Base-by-base conservation (phyloP, 2,888 invertebrate genomes). In the Agelastica alni region DNA sequence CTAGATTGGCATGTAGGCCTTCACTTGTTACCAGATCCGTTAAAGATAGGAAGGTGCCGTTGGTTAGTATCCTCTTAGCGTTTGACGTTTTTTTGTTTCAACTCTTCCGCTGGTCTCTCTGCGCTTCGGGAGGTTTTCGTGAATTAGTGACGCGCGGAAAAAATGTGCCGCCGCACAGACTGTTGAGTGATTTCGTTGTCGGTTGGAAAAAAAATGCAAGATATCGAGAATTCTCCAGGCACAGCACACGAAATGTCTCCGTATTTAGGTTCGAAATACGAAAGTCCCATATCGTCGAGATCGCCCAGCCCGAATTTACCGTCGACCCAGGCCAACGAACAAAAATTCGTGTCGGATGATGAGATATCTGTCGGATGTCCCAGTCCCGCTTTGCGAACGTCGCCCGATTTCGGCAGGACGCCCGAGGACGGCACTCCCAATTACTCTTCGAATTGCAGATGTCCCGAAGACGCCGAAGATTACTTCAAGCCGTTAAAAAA, bases 351-450 rank as follows among this genome's bases (percentile, higher is more conserved):
- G 53, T 71, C 75, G 62, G 84, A 89, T 63, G 89, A 88, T 78
- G 89, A 89, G 76, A 90, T 89, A 69, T 89, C 89, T 75, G 89
- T 89, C 31, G 89, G 89, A 28, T 87, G 89, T 67, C 89, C 89
- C 49, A 83, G 83, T 55, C 84, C 84, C 2, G 70, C 69, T 34
- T 60, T 66, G 53, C 64, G 56, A 52, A 46, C 56, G 17, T 28
- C 59, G 18, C 34, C 56, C 30, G 36, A 42, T 41, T 59, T 47
- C 60, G 4, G 58, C 62, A 48, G 67, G 62, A 45, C 62, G 56
- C 12, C 66, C 66, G 55, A 58, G 52, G 30, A 36, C 28, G n/a
- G n/a, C n/a, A 45, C 73, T 30, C 72, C 72, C 13, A 46, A 57
- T 9, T 56, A 46, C 52, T 20, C 57, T 37, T 47, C 51, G 34